A percentile compares a stretch with the other conserved stretches of the same genome.
Evolutionary conservation across 2,888 invertebrate genomes (phyloP).

Genomic region (Euproctis similis): DNA sequence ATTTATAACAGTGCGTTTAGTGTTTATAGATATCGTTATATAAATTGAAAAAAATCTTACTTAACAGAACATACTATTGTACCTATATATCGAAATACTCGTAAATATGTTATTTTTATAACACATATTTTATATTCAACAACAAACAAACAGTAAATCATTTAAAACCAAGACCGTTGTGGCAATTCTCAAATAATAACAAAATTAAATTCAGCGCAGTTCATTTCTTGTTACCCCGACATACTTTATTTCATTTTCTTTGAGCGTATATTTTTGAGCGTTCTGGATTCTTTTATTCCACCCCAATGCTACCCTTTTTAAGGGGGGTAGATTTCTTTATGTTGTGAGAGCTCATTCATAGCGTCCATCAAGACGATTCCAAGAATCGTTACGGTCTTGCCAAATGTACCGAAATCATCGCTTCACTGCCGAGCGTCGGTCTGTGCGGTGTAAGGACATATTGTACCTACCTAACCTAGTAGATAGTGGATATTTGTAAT

Average conservation of each 20-base stretch:
- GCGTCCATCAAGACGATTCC: conserved; percentile 81
- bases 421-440: conserved; percentile 58
- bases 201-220: conserved; percentile 21
- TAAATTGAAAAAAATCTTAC: no score
- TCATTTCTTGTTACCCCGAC: conserved; percentile 17
- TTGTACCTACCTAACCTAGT: conserved; percentile 54
- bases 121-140: no score
- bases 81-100: no score
- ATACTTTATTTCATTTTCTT: conserved; percentile 34
- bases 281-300: conserved; percentile 40
- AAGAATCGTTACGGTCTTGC: conserved; percentile 78
- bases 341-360: conserved; percentile 77
- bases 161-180: no score
- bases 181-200: conserved; percentile 13
- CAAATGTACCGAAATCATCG: conserved; percentile 78
- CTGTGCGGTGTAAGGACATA: conserved; percentile 52
- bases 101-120: no score
- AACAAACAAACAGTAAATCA: no score
- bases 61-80: no score
- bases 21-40: no score
- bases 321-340: conserved; percentile 77
- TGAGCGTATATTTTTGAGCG: conserved; percentile 29
- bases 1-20: no score
- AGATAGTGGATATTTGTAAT: conserved; percentile 50
- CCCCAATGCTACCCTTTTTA: conserved; percentile 73